Base-by-base conservation (phyloP, 1,140 invertebrate genomes). In the Drosophila rhopaloa region DNA sequence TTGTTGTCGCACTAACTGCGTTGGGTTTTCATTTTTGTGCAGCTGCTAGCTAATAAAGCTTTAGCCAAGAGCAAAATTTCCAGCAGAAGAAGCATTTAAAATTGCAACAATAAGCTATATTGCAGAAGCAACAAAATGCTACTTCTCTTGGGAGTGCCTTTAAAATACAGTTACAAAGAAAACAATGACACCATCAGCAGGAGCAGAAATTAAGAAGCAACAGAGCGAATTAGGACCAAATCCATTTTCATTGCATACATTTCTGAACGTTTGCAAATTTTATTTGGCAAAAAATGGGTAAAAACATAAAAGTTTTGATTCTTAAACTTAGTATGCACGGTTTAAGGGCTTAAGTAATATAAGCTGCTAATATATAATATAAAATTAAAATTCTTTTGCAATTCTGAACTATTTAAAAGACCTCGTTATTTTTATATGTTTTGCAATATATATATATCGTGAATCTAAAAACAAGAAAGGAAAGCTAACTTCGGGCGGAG, bases 191-290 rank as follows among this genome's bases (percentile, higher is more conserved):
- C 16, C 54, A 44, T 32, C 38, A 62, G 46, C 14, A 43, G n/a
- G 1, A 41, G 48, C 38, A 44, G 13, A 16, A 24, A 48, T 29
- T 13, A 48, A 48, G 24, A 29, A 46, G 46, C 46, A 54, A 51
- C 50, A 57, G 32, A 44, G 76, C 57, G 40, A 47, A 74, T 35
- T 56, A 59, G 63, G 71, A 46, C 58, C 54, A 19, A 41, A 66
- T 59, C 59, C 51, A 67, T 84, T 85, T 85, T 67, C 74, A 81
- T 85, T 85, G 81, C 81, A 81, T 85, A 85, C 81, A 71, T 85
- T 85, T 67, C 40, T 75, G 81, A 51, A 66, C 63, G 38, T 59
- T 79, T 63, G 61, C 50, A 24, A 24, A 24, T 24, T 24, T 24
- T 24, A 24, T 24, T 24, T 24, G 24, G 24, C 24, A 3, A 4